These are phyloP conservation scores for Cottus gobio DNA, from an alignment of 2,113 vertebrate species.

Conservation along the genomic window DNA sequence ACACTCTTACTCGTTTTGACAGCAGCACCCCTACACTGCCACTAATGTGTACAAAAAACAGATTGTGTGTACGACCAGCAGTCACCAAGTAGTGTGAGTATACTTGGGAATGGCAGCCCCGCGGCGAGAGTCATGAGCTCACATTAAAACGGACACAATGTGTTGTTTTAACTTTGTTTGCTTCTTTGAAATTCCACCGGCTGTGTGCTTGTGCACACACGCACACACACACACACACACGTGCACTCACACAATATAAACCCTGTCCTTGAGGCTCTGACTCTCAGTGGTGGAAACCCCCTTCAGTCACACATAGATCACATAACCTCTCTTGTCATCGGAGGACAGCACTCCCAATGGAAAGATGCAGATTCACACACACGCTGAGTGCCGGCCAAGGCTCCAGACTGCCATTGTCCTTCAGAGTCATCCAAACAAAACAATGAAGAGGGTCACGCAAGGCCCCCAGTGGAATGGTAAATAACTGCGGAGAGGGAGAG, in stretches of 20 bases:
- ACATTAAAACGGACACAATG: constrained; percentile 61
- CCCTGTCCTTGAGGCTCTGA: constrained; percentile 45
- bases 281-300: constrained; percentile 73
- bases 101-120: constrained; percentile 55
- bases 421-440: constrained; percentile 75
- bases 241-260: constrained; percentile 28
- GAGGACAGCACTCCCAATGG: constrained; percentile 74
- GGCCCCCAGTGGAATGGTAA: constrained; percentile 71
- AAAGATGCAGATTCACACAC: constrained; percentile 76
- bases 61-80: constrained; percentile 19
- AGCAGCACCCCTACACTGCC: constrained; percentile 13
- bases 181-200: constrained; percentile 53
- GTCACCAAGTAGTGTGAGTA: constrained; percentile 33
- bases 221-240: constrained; percentile 17
- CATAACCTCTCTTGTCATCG: constrained; percentile 75
- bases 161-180: constrained; percentile 68
- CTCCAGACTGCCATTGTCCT: constrained; percentile 76
- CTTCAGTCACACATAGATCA: constrained; percentile 78
- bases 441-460: constrained; percentile 70
- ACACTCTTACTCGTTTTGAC: constrained; percentile 24
- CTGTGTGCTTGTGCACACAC: neutral
- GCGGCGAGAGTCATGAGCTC: constrained; percentile 67
- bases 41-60: constrained; percentile 39
- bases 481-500: constrained; percentile 52
- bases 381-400: constrained; percentile 61